phyloP scores from a whole-genome alignment of 2,888 invertebrate genomes.

The Erannis defoliaria region DNA sequence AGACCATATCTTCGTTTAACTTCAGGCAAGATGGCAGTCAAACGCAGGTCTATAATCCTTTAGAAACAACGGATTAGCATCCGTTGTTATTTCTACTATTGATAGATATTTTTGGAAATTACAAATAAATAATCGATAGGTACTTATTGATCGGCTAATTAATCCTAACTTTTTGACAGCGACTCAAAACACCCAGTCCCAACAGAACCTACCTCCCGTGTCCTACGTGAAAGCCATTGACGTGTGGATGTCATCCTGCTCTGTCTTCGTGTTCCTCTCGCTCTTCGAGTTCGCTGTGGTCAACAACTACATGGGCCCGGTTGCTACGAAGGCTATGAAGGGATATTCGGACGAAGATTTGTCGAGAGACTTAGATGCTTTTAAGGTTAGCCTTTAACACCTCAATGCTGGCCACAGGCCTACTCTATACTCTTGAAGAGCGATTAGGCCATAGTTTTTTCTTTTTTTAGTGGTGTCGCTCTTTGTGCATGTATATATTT shows the following conservation, averaged over 20 bases:
- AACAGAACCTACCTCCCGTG: slow-evolving; percentile 95
- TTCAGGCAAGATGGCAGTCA: too few relatives aligned
- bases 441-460: too few relatives aligned
- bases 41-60: too few relatives aligned
- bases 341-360: slow-evolving; percentile 95
- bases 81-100: too few relatives aligned
- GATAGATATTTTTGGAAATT: too few relatives aligned
- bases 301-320: slow-evolving; percentile 95
- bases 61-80: too few relatives aligned
- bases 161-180: slow-evolving; percentile 83
- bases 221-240: slow-evolving; percentile 97
- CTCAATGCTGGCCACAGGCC: too few relatives aligned
- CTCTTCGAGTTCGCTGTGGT: slow-evolving; percentile 96
- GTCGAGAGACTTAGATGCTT: slow-evolving; percentile 89
- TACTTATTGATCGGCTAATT: background rate
- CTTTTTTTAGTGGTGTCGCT: too few relatives aligned
- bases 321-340: slow-evolving; percentile 95
- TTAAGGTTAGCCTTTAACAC: slow-evolving; percentile 91
- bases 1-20: too few relatives aligned
- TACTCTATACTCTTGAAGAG: too few relatives aligned
- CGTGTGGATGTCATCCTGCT: slow-evolving; percentile 97
- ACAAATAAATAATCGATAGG: too few relatives aligned
- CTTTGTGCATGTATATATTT: too few relatives aligned
- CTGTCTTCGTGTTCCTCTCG: slow-evolving; percentile 96
- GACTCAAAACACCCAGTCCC: slow-evolving; percentile 97